Percentiles rank a stretch among this genome's conserved stretches.
These are phyloP conservation scores for Thalassarche chlororhynchos DNA, from an alignment of 2,113 vertebrate genomes.

Conservation along the genomic window DNA sequence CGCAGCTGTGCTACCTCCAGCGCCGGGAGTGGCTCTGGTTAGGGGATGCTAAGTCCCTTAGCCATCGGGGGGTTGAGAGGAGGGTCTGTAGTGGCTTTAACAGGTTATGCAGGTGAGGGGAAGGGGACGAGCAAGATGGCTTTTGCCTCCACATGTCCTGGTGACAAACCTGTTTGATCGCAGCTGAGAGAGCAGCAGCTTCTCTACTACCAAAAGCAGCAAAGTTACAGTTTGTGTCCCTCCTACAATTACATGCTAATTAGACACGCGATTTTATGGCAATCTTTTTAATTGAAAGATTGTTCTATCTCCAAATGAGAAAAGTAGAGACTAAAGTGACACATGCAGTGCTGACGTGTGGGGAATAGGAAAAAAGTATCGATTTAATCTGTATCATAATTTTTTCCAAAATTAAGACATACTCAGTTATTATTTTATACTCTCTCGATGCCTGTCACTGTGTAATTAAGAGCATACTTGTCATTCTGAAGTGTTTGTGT, in stretches of 20 bases:
- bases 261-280: neutral
- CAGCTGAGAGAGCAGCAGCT: neutral
- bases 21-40: neutral
- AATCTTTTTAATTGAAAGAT: conserved; percentile 6
- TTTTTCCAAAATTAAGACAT: conserved; percentile 30
- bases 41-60: neutral
- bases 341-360: neutral
- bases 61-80: neutral
- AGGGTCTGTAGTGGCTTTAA: neutral
- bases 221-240: neutral
- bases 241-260: neutral
- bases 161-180: neutral
- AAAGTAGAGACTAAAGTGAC: neutral
- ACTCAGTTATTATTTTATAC: neutral
- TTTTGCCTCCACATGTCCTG: neutral
- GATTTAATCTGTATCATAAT: neutral
- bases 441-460: conserved; percentile 13
- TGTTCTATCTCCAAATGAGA: neutral
- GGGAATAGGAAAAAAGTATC: neutral
- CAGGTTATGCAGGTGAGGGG: neutral
- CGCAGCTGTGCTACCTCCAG: neutral
- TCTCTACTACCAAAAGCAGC: neutral
- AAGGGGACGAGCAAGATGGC: neutral
- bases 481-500: conserved; percentile 27
- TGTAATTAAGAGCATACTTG: conserved; percentile 43